These are phyloP conservation scores for Pagetopsis macropterus DNA, from an alignment of 2,797 vertebrate species.

Conservation along the genomic window DNA sequence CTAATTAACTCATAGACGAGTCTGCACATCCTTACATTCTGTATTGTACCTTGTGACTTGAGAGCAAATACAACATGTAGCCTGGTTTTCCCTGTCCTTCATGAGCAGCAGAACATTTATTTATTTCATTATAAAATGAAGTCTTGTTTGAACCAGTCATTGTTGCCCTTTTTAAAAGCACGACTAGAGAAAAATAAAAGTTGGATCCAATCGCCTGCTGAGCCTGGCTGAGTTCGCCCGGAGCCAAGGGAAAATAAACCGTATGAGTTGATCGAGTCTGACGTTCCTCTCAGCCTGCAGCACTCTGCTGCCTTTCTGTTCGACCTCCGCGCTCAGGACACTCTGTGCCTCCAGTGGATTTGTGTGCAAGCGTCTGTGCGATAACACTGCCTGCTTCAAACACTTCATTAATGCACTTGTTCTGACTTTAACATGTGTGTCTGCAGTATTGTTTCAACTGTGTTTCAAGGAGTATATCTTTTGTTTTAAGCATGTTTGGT, in stretches of 20 bases:
- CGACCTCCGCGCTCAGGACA: conserved; percentile 75
- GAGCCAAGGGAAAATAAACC: conserved; percentile 76
- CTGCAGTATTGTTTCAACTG: conserved; percentile 8
- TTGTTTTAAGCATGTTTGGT: background rate
- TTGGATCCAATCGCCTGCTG: conserved; percentile 69
- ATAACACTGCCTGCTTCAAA: conserved; percentile 50
- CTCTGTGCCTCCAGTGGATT: conserved; percentile 43
- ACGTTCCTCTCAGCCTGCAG: conserved; percentile 74
- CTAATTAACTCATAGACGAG: background rate
- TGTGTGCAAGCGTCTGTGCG: conserved; percentile 11
- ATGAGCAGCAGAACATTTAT: conserved; percentile 13
- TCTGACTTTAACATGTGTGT: conserved; percentile 6
- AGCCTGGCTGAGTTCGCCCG: conserved; percentile 64
- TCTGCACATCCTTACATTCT: background rate
- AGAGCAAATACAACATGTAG: background rate
- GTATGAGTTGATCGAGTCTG: conserved; percentile 77
- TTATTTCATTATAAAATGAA: conserved; percentile 17
- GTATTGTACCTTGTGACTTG: background rate
- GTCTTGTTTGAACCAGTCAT: conserved; percentile 43
- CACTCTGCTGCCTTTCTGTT: conserved; percentile 69
- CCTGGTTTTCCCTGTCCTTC: background rate
- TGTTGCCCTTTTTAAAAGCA: conserved; percentile 59
- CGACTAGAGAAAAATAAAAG: conserved; percentile 51
- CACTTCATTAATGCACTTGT: conserved; percentile 2
- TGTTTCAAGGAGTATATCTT: conserved; percentile 7